Evolutionary conservation across 2,113 vertebrate genomes (phyloP).

Genomic region (Prolemur simus): DNA sequence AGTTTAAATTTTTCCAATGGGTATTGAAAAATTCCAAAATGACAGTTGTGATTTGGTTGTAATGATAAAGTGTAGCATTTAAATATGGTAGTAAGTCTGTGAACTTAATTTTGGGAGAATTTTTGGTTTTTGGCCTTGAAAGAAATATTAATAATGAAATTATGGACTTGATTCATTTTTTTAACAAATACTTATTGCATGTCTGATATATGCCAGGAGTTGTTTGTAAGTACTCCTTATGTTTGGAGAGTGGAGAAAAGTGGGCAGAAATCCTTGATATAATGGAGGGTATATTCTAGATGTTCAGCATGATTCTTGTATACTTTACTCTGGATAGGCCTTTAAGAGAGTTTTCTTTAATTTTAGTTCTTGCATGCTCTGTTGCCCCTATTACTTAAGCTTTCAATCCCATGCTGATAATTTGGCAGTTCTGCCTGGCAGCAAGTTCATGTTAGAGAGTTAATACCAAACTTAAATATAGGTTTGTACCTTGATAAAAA

Average conservation of each 20-base stretch:
- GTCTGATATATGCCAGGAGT: not conserved
- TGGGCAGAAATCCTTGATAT: not conserved
- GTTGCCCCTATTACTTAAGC: slow-evolving; percentile 17
- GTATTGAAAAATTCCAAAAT: slow-evolving; percentile 41
- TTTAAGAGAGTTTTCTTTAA: slow-evolving; percentile 16
- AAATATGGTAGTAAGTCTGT: not conserved
- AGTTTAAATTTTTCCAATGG: not conserved
- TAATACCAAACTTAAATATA: slow-evolving; percentile 50
- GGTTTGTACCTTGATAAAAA: slow-evolving; percentile 42
- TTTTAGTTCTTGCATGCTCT: slow-evolving; percentile 46
- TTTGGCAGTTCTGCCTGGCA: slow-evolving; percentile 39
- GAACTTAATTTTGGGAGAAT: slow-evolving; percentile 25
- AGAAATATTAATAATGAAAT: slow-evolving; percentile 43
- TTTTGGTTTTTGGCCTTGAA: not conserved
- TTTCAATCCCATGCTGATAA: slow-evolving; percentile 44
- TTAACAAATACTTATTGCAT: not conserved
- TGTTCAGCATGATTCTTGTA: not conserved
- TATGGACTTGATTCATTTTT: not conserved
- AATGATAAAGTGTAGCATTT: not conserved
- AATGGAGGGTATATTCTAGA: not conserved
- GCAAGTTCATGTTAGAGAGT: slow-evolving; percentile 44
- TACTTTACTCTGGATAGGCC: not conserved
- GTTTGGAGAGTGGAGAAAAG: not conserved
- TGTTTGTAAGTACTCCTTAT: not conserved
- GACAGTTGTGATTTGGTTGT: slow-evolving; percentile 20